Evolutionary conservation across 2,888 invertebrate genomes (phyloP).

Genomic region (Electrophaes corylata): DNA sequence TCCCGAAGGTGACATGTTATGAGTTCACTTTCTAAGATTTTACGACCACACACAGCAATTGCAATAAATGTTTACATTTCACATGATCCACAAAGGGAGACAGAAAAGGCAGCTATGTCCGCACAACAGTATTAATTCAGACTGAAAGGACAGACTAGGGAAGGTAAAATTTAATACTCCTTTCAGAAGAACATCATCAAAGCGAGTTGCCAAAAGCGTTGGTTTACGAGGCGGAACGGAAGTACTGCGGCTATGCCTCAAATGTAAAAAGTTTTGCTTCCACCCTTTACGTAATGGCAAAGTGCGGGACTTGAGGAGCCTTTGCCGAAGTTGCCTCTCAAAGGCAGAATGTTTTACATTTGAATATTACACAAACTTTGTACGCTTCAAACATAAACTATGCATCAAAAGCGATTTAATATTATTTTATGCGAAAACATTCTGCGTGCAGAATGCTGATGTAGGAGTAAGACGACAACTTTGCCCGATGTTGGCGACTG

Average conservation of each 20-base stretch:
- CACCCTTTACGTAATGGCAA: conserved; percentile 74
- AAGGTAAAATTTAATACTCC: conserved; percentile 76
- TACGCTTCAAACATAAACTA: conserved; percentile 25
- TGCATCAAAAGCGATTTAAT: conserved; percentile 21
- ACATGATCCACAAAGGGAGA: conserved; percentile 28
- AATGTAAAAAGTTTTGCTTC: conserved; percentile 80
- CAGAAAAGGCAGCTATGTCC: conserved; percentile 49
- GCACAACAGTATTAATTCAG: conserved; percentile 67
- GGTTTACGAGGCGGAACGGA: conserved; percentile 71
- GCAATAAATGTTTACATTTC: conserved; percentile 31
- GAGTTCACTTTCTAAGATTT: conserved; percentile 57
- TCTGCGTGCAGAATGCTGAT: conserved; percentile 38
- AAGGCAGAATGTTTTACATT: conserved; percentile 79
- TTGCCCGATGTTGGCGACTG: not conserved
- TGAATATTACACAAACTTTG: conserved; percentile 63
- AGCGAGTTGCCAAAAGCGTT: conserved; percentile 79
- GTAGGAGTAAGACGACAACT: conserved; percentile 1
- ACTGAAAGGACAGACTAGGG: conserved; percentile 62
- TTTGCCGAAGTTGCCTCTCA: conserved; percentile 75
- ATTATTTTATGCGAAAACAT: conserved; percentile 15
- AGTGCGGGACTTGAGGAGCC: conserved; percentile 71
- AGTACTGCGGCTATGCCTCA: conserved; percentile 68
- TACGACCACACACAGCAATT: conserved; percentile 52
- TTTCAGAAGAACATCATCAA: conserved; percentile 70
- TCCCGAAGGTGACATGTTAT: conserved; percentile 64